Base-by-base conservation (phyloP, 2,797 vertebrate genomes). In the Macropodus opercularis region DNA sequence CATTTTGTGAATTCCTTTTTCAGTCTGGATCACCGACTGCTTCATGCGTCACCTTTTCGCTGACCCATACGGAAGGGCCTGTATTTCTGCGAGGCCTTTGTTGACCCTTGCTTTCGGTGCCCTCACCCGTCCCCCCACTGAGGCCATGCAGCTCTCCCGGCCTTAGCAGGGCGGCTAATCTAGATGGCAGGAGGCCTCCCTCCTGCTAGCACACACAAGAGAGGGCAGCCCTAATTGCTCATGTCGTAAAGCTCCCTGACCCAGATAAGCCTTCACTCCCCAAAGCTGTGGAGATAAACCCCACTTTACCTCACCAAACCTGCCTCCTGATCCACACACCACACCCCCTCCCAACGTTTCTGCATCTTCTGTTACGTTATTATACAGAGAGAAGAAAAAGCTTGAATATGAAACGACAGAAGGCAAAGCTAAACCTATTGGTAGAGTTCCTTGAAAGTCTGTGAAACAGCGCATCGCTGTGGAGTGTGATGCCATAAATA, bases 271-370 rank as follows among this genome's bases (percentile, higher is more conserved):
- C 85, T 79, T 79, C 75, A 80, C 80, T 84, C 80, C 83, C 85
- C 87, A 92, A 93, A 92, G 89, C 92, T 90, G 89, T 68, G 57
- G 64, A 82, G 89, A 89, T 93, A 92, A 93, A 92, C 83, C 89
- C 89, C 89, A 91, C 87, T 92, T 93, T 92, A 92, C 91, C 91
- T 92, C 91, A 92, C 89, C 90, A 91, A 92, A 91, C 91, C 92
- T 90, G 90, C 85, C 87, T 81, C 65, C 82, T 90, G 84, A 92
- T 87, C 89, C 83, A 76, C 58, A 70, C 70, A 57, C 57, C 76
- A 68, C 68, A 24, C 66, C 75, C 73, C 68, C 55, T 3, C 76
- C 51, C 10, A 41, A 62, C 72, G 63, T 81, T 65, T 81, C 65
- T 59, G 63, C 80, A 71, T 85, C 89, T 90, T 87, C 85, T 90